These are phyloP conservation scores for Argentina silus DNA, from an alignment of 2,797 vertebrate genomes.

Conservation along the genomic window DNA sequence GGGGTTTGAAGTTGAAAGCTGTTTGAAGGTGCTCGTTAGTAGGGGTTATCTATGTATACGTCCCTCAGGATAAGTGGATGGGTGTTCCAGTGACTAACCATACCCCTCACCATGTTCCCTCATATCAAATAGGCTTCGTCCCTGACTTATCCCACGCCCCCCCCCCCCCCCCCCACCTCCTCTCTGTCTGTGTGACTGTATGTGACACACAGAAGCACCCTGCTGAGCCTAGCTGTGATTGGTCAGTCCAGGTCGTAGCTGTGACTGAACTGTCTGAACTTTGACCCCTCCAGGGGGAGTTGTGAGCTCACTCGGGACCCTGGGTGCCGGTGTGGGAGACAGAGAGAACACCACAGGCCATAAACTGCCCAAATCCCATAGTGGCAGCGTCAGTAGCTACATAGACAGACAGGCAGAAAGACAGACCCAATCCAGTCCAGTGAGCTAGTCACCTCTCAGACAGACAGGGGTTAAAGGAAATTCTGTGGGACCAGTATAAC, in stretches of 20 bases:
- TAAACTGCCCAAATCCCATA: too few species aligned
- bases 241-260: conserved; percentile 34
- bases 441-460: neutral
- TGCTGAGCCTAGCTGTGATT: conserved; percentile 22
- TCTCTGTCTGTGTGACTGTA: too few species aligned
- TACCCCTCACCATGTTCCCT: too few species aligned
- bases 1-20: too few species aligned
- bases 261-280: conserved; percentile 53
- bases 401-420: conserved; percentile 10
- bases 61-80: too few species aligned
- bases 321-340: conserved; percentile 21
- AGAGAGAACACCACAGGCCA: neutral
- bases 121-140: too few species aligned
- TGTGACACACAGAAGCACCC: conserved; percentile 32
- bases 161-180: too few species aligned
- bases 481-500: too few species aligned
- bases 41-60: too few species aligned
- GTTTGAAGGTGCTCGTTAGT: too few species aligned
- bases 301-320: conserved; percentile 28
- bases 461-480: neutral
- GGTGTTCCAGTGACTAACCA: too few species aligned
- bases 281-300: conserved; percentile 30
- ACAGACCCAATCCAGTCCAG: neutral
- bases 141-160: too few species aligned
- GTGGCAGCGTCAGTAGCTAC: neutral